Evolutionary conservation across 2,797 vertebrate genomes (phyloP), one percentile per base, ranked within the genome.

Genomic region (Echeneis naucrates): DNA sequence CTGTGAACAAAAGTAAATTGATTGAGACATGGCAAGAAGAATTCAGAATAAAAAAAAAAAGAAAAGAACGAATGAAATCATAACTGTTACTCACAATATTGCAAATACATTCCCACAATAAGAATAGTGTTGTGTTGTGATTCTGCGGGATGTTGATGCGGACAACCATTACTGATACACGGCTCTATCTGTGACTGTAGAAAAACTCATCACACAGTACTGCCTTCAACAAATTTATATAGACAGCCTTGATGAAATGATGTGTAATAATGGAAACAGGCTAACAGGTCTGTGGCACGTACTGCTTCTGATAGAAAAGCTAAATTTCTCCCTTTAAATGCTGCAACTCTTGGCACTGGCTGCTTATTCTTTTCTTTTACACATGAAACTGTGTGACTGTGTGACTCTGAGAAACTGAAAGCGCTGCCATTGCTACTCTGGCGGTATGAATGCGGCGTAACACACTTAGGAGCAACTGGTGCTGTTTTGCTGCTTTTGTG

Each of bases 311-410:
- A 44, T 1, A 4, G 21, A 66, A 51, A 23, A 5, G 17, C 19
- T 24, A 19, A 1, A 0, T n/a, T 42, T 48, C 54, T 53, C 12
- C 30, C 50, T 69, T 27, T 11, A 56, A 77, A 24, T 23, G 24
- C 37, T 32, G 32, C 47, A 19, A 21, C 24, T 40, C 51, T 60
- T 2, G 2, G 32, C 45, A 8, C 5, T 2, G 14, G 12, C 23
- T 5, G n/a, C n/a, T n/a, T n/a, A n/a, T n/a, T 30, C 24, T 55
- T 66, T 37, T 23, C 27, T 33, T 45, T 24, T 52, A 9, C 40
- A 60, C 44, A 48, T 33, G 14, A 27, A 21, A 61, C 50, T 61
- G 50, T 52, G n/a, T 65, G 50, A 58, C 62, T 73, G 65, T 26
- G 57, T 27, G 50, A 58, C 42, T 67, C 45, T 45, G 42, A 40